Base-by-base conservation (phyloP, 2,888 invertebrate genomes). In the Torymus aiolomorphi region DNA sequence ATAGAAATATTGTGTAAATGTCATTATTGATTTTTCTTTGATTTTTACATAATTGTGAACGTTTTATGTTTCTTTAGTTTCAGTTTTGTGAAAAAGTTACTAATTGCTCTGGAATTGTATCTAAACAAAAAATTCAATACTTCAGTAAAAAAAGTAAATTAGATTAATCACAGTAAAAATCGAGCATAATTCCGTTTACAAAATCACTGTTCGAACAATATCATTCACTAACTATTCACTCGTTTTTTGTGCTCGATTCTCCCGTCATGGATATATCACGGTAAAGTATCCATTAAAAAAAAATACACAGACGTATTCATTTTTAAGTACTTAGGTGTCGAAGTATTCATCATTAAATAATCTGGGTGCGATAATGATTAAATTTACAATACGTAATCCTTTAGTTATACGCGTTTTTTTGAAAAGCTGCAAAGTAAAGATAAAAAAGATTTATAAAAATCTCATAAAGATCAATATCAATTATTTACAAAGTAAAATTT, bases 181-280 rank as follows among this genome's bases (percentile, higher is more conserved):
- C 31, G 52, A 67, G 56, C 42, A 24, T 12, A 70, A 52, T 65
- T 56, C 4, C 61, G 57, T 49, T 42, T 52, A 31, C 63, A 31
- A 42, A 59, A 24, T 52, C 4, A 24, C 24, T 31, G 62, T 74
- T 42, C n/a, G 24, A 52, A 8, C 11, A 52, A 24, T 62, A 18
- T 8, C 12, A 16, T 61, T 14, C 20, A 51, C 24, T 16, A 16
- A 31, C 31, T 42, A 65, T 14, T 57, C 66, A 74, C 63, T 11
- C n/a, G 5, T 71, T 49, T 12, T 74, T 67, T 24, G 24, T 56
- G 1, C 42, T 61, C 8, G 10, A 56, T 73, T 63, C 49, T 51
- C 77, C 75, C 70, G 77, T 71, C 75, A 78, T 78, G 75, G 57
- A 71, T 67, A 75, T 62, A 75, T 78, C 66, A 76, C 62, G 49